Percentiles rank a stretch among this genome's conserved stretches.
These are phyloP conservation scores for Reinhardtius hippoglossoides DNA, from an alignment of 2,113 vertebrate genomes.

Conservation along the genomic window DNA sequence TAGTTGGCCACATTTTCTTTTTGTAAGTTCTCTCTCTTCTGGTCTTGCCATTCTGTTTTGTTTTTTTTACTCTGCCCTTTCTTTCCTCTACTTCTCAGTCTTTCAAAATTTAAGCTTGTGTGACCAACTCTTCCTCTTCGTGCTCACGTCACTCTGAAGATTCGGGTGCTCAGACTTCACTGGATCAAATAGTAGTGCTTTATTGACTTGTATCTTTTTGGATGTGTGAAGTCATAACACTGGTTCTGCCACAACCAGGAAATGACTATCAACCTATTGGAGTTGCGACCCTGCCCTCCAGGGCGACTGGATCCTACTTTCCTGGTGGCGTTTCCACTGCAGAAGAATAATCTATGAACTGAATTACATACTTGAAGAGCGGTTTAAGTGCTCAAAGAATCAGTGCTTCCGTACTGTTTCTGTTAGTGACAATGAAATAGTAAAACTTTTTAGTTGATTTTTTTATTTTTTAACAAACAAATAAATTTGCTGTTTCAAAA, in stretches of 20 bases:
- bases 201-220: constrained; percentile 50
- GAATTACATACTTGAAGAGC: constrained; percentile 97
- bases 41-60: constrained; percentile 16
- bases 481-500: constrained; percentile 85
- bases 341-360: constrained; percentile 78
- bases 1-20: constrained; percentile 28
- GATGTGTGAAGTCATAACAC: constrained; percentile 65
- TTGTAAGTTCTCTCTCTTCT: constrained; percentile 41
- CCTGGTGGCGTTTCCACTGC: constrained; percentile 54
- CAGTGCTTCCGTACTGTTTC: constrained; percentile 98
- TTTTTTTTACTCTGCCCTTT: constrained; percentile 26
- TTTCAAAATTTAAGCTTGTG: constrained; percentile 54
- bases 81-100: neutral
- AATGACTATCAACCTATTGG: constrained; percentile 33
- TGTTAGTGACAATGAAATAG: constrained; percentile 87
- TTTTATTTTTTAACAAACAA: constrained; percentile 80
- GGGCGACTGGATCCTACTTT: constrained; percentile 42
- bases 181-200: constrained; percentile 65
- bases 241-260: constrained; percentile 63
- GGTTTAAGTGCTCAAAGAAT: constrained; percentile 90
- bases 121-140: constrained; percentile 62
- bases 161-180: constrained; percentile 57
- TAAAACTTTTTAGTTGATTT: constrained; percentile 88
- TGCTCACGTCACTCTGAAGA: constrained; percentile 54
- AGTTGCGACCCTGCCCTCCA: constrained; percentile 30